phyloP scores from a whole-genome alignment of 1,140 invertebrate genomes.

The Nomia melanderi region DNA sequence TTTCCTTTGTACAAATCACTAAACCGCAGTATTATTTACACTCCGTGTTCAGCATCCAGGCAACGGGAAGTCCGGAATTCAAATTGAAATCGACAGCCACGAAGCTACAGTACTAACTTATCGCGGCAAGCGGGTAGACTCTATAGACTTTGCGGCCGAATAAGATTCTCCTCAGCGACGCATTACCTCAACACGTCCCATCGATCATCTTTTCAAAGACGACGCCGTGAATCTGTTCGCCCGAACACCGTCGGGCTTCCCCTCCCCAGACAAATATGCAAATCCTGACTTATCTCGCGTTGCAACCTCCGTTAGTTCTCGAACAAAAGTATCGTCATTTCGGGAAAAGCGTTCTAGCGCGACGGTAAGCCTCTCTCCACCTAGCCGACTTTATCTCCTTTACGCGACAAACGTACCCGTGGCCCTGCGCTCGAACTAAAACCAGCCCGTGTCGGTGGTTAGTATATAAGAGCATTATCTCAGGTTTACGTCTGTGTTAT shows the following conservation, averaged over 20 bases:
- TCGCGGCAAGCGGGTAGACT: not conserved
- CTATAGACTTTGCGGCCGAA: not conserved
- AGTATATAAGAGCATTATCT: slow-evolving; percentile 59
- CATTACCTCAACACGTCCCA: not conserved
- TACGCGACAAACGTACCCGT: slow-evolving; percentile 39
- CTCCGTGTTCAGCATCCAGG: no score
- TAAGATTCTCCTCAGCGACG: not conserved
- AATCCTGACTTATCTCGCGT: slow-evolving; percentile 24
- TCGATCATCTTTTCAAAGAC: slow-evolving; percentile 8
- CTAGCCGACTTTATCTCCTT: slow-evolving; percentile 17
- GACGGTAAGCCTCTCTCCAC: not conserved
- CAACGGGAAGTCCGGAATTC: no score
- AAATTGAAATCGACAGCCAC: no score
- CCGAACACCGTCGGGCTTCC: not conserved
- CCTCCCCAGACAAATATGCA: not conserved
- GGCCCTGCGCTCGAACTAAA: slow-evolving; percentile 42
- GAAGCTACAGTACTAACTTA: not conserved
- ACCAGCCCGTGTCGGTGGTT: slow-evolving; percentile 51
- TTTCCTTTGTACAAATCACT: no score
- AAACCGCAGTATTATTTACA: no score
- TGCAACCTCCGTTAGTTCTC: not conserved
- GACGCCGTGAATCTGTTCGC: not conserved
- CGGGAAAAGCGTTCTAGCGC: not conserved
- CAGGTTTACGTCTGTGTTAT: slow-evolving; percentile 59
- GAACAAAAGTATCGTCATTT: slow-evolving; percentile 27